Percentiles rank a stretch among this genome's conserved stretches.
phyloP scores from a whole-genome alignment of 2,797 vertebrate genomes.

The Melanotaenia parkinsoni region DNA sequence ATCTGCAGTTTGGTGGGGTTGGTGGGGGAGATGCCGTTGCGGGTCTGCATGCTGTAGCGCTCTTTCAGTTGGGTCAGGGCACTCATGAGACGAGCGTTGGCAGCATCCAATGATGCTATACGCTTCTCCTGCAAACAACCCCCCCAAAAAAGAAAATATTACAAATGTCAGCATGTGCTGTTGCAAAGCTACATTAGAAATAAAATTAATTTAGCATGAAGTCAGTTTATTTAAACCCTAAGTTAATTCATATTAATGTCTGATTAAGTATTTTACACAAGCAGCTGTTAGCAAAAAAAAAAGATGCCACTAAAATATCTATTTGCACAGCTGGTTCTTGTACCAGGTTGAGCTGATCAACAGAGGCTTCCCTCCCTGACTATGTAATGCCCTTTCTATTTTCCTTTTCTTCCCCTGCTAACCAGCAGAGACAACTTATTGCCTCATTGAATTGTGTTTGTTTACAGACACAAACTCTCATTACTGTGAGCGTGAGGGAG shows the following conservation, averaged over 20 bases:
- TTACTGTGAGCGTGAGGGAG: slow-evolving; percentile 34
- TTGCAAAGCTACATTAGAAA: too few relatives aligned
- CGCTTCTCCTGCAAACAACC: slow-evolving; percentile 90
- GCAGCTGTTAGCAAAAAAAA: background rate
- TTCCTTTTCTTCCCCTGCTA: slow-evolving; percentile 37
- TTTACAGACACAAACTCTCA: slow-evolving; percentile 45
- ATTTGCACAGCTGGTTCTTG: too few relatives aligned
- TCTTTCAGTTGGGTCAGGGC: slow-evolving; percentile 98
- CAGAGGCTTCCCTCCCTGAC: slow-evolving; percentile 1
- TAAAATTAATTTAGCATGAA: background rate
- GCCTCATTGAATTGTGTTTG: slow-evolving; percentile 37
- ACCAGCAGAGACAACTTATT: slow-evolving; percentile 13
- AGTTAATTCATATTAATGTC: background rate
- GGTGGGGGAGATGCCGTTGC: slow-evolving; percentile 99
- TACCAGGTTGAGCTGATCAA: background rate
- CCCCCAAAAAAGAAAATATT: background rate
- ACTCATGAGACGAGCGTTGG: slow-evolving; percentile 97
- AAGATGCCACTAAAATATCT: background rate
- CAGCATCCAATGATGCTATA: slow-evolving; percentile 95
- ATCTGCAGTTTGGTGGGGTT: slow-evolving; percentile 99
- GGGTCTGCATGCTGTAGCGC: slow-evolving; percentile 98
- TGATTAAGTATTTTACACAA: background rate
- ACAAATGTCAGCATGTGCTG: background rate
- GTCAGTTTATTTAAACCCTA: background rate
- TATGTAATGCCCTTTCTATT: slow-evolving; percentile 31